Base-by-base conservation (phyloP, 2,797 vertebrate genomes). In the Gymnodraco acuticeps region DNA sequence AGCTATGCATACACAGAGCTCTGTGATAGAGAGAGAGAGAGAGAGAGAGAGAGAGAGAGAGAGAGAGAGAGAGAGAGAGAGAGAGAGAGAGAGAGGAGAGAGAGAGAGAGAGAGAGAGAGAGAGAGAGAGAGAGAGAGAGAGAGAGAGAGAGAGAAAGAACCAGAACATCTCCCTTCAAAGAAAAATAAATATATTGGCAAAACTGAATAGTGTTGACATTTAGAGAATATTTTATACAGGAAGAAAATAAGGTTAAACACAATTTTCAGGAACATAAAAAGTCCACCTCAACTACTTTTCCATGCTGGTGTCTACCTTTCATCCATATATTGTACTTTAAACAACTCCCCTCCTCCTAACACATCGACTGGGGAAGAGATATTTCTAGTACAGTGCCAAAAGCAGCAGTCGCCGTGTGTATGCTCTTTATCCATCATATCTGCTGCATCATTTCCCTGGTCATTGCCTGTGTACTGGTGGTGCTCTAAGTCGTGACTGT, bases 361-460 rank as follows among this genome's bases (percentile, higher is more conserved):
- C 27, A 23, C 58, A 67, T 66, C 61, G 53, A 23, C 63, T 61
- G n/a, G 4, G 41, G 61, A 75, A 47, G 62, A 77, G 52, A 83
- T 75, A 71, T 73, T 63, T 55, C 58, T 81, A 68, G 55, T 68
- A 12, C 17, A 56, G 45, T 74, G 70, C 80, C 80, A 82, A 78
- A 84, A 79, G 82, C 78, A 79, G 73, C 83, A 78, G 77, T 79
- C 78, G 56, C 53, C 11, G 75, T 64, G 70, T 83, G 77, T 85
- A 47, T 83, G 67, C 63, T 76, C 72, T 86, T 82, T 84, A 90
- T 89, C 86, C 75, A 87, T 89, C 88, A 84, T 79, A 77, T 85
- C 64, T n/a, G 13, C 78, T 60, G 69, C 83, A 83, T 90, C 78
- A 88, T 89, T 88, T 92, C 78, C 81, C 75, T 87, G 86, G 86